These are phyloP conservation scores for Dolichallabes microphthalmus DNA, from an alignment of 2,113 vertebrate species.

Conservation along the genomic window DNA sequence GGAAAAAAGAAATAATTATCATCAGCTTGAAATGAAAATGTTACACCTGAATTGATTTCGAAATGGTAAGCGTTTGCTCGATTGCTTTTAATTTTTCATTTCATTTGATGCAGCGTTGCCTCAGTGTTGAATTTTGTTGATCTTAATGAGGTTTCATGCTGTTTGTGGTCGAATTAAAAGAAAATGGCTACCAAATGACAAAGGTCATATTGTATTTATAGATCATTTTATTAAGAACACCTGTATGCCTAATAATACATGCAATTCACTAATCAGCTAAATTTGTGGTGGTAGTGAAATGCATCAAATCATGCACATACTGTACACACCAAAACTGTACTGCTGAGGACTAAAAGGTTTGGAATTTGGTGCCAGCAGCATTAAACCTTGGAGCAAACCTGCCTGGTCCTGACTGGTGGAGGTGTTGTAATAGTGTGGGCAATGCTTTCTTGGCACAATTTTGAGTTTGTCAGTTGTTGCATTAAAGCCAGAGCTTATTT, in stretches of 20 bases:
- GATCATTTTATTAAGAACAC: background rate
- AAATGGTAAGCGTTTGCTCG: slow-evolving; percentile 60
- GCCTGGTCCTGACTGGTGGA: background rate
- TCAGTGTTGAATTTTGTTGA: slow-evolving; percentile 43
- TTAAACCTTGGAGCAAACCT: background rate
- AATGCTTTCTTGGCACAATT: background rate
- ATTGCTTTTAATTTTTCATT: slow-evolving; percentile 73
- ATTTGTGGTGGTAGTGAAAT: background rate
- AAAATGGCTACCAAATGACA: background rate
- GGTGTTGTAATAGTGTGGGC: background rate
- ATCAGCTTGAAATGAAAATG: slow-evolving; percentile 67
- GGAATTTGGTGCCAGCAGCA: background rate
- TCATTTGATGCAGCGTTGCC: slow-evolving; percentile 64
- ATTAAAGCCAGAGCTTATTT: background rate
- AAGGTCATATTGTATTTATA: background rate
- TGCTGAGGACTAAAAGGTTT: background rate
- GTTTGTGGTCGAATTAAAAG: background rate
- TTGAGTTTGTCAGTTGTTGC: background rate
- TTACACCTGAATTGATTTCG: background rate
- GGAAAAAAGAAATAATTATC: slow-evolving; percentile 63
- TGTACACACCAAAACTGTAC: background rate
- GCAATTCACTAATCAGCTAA: background rate
- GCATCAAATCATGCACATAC: background rate
- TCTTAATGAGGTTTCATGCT: background rate
- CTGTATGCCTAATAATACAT: background rate